Evolutionary conservation across 1,140 invertebrate genomes (phyloP).

Genomic region (Drosophila carrolli): DNA sequence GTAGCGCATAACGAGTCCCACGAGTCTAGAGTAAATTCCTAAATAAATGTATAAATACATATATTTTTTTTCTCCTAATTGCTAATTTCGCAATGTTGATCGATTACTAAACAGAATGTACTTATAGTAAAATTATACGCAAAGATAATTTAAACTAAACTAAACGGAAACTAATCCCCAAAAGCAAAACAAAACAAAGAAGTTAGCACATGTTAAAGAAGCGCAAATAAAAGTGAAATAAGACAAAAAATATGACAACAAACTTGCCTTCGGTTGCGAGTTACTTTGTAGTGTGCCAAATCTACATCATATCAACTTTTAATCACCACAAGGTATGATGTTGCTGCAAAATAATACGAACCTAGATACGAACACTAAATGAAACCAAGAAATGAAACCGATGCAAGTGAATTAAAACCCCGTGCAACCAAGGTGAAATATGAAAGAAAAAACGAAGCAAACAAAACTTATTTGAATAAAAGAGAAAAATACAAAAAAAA

Average conservation of each 20-base stretch:
- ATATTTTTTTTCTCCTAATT: constrained; percentile 45
- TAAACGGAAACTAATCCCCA: constrained; percentile 17
- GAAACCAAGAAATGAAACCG: constrained; percentile 15
- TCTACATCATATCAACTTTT: constrained; percentile 68
- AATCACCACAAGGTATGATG: constrained; percentile 67
- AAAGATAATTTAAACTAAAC: constrained; percentile 51
- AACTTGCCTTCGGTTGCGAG: constrained; percentile 37
- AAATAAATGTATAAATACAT: constrained; percentile 44
- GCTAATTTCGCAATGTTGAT: constrained; percentile 51
- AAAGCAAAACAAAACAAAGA: constrained; percentile 24
- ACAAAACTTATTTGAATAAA: constrained; percentile 48
- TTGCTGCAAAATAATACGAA: constrained; percentile 37
- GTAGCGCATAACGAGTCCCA: constrained; percentile 60
- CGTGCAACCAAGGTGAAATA: constrained; percentile 73
- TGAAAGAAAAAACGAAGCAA: constrained; percentile 37
- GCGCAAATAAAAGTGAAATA: constrained; percentile 50
- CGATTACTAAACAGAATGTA: constrained; percentile 36
- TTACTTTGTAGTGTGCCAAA: constrained; percentile 66
- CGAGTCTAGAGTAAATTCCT: constrained; percentile 51
- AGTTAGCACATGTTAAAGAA: constrained; percentile 75
- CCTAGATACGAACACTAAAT: constrained; percentile 22
- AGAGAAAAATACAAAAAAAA: constrained; percentile 29
- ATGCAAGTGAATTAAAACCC: constrained; percentile 29
- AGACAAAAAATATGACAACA: constrained; percentile 30
- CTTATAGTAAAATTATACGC: constrained; percentile 51